These are phyloP conservation scores for Orchestes rusci DNA, from an alignment of 2,888 invertebrate species.

Conservation along the genomic window DNA sequence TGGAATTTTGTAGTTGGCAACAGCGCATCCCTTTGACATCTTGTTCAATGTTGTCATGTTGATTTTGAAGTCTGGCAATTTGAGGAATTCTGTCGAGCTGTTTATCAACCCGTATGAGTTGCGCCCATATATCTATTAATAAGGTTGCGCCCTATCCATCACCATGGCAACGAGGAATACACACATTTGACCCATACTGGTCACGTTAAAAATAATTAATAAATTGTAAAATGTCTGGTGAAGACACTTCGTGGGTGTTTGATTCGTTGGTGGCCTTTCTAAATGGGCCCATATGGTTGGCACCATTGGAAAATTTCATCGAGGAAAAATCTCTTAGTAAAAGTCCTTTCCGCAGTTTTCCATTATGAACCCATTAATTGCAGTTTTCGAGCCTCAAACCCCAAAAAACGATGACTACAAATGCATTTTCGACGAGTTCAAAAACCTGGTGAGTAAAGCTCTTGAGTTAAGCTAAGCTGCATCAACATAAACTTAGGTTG, in stretches of 20 bases:
- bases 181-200: too few relatives aligned
- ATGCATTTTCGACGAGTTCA: conserved; percentile 76
- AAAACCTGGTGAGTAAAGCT: conserved; percentile 62
- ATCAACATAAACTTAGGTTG: conserved; percentile 54
- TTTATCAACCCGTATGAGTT: too few relatives aligned
- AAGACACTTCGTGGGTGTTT: conserved; percentile 80
- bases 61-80: too few relatives aligned
- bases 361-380: conserved; percentile 26
- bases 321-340: conserved; percentile 89
- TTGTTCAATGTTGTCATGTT: too few relatives aligned
- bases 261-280: conserved; percentile 87
- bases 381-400: conserved; percentile 79
- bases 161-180: too few relatives aligned
- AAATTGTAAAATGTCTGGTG: too few relatives aligned
- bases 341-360: conserved; percentile 31
- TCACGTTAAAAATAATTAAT: too few relatives aligned
- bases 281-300: conserved; percentile 89
- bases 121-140: too few relatives aligned
- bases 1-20: too few relatives aligned
- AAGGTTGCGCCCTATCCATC: too few relatives aligned
- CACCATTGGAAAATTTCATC: conserved; percentile 83
- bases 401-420: conserved; percentile 66
- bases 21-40: too few relatives aligned
- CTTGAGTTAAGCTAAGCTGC: background rate
- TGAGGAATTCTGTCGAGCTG: too few relatives aligned